Evolutionary conservation across 2,113 vertebrate genomes (phyloP).

Genomic region (Ranitomeya imitator): DNA sequence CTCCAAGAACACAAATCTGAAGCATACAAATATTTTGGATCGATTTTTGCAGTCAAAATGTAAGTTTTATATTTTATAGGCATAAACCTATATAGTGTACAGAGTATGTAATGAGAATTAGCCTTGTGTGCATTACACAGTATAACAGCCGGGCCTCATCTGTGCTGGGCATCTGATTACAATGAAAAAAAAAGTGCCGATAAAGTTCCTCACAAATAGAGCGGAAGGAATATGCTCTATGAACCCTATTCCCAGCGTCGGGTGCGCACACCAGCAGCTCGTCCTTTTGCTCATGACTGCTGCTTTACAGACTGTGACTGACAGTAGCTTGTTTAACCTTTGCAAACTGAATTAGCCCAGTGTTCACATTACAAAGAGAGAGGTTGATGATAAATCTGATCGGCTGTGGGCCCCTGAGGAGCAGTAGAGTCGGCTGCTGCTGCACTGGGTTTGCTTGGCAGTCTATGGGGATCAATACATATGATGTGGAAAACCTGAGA

Average conservation of each 20-base stretch:
- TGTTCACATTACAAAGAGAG: constrained; percentile 9
- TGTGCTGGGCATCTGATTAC: constrained; percentile 3
- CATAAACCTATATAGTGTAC: background rate
- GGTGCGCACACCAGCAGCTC: background rate
- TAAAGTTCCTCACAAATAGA: background rate
- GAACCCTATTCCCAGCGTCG: constrained; percentile 9
- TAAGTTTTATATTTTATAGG: no score
- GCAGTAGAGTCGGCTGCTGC: constrained; percentile 30
- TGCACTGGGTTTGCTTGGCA: constrained; percentile 7
- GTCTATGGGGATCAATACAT: constrained; percentile 62
- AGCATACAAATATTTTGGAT: no score
- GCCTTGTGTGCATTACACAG: background rate
- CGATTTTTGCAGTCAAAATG: no score
- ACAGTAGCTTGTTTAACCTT: constrained; percentile 27
- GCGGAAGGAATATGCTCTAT: background rate
- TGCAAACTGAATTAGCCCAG: background rate
- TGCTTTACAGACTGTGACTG: background rate
- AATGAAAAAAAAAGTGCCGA: background rate
- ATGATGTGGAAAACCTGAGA: background rate
- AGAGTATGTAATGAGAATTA: background rate
- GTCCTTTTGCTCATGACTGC: background rate
- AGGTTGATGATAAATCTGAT: constrained; percentile 51
- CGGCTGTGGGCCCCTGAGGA: constrained; percentile 44
- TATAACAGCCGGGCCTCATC: no score
- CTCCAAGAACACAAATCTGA: no score